These are phyloP conservation scores for Alcis repandata DNA, from an alignment of 2,888 invertebrate genomes.

Conservation along the genomic window DNA sequence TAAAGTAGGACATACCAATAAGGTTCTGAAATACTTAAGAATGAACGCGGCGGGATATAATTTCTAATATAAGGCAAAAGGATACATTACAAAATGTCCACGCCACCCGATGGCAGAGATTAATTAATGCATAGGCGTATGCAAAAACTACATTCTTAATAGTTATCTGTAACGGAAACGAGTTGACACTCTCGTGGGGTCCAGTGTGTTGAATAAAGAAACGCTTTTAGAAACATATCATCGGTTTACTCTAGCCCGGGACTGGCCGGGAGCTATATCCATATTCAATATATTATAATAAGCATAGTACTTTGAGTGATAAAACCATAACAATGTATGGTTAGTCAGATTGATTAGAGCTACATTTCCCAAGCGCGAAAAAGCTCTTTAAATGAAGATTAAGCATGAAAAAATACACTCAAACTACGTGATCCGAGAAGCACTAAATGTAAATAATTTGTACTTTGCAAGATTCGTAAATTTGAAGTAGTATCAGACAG, in stretches of 20 bases:
- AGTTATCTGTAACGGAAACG: conserved; percentile 66
- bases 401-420: no score
- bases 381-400: no score
- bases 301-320: no score
- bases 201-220: conserved; percentile 40
- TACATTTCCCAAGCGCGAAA: no score
- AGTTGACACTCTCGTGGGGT: conserved; percentile 56
- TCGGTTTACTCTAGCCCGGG: background rate
- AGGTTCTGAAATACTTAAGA: conserved; percentile 26
- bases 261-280: no score
- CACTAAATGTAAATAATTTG: background rate
- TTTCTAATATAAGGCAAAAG: conserved; percentile 50
- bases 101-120: conserved; percentile 55
- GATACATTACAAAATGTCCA: conserved; percentile 61
- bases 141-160: conserved; percentile 56
- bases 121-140: conserved; percentile 51
- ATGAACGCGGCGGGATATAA: conserved; percentile 40
- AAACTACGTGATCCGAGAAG: no score
- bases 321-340: no score
- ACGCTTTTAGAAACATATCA: background rate
- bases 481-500: conserved; percentile 28
- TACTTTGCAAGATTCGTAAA: background rate
- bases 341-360: no score
- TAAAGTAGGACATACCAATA: background rate
- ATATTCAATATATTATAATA: no score